phyloP scores from a whole-genome alignment of 2,113 vertebrate genomes.

The Dasyprocta punctata region DNA sequence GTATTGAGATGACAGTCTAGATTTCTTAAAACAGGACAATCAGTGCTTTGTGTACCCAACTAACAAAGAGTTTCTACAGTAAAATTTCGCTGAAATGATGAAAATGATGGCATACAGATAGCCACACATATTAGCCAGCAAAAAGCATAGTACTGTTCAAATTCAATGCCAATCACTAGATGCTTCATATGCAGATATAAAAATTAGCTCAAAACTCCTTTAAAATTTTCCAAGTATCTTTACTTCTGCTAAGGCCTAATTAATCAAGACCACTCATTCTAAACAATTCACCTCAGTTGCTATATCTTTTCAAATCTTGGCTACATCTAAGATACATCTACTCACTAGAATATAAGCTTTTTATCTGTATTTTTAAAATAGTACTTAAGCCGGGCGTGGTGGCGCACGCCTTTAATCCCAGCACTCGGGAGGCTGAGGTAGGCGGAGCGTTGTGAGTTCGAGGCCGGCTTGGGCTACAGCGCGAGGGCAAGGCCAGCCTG shows the following conservation, averaged over 20 bases:
- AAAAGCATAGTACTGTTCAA: background rate
- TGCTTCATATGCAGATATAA: background rate
- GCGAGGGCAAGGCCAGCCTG: no score
- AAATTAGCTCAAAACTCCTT: background rate
- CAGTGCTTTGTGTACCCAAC: background rate
- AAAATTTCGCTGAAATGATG: slow-evolving; percentile 47
- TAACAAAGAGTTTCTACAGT: background rate
- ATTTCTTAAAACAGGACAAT: background rate
- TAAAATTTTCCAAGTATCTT: background rate
- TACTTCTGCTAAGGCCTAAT: background rate
- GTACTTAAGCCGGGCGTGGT: no score
- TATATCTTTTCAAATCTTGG: background rate
- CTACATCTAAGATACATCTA: background rate
- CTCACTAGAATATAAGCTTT: background rate
- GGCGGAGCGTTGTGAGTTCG: no score
- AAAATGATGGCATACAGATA: background rate
- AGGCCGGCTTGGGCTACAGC: no score
- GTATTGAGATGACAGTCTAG: background rate
- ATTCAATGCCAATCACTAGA: background rate
- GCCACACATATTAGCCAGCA: background rate
- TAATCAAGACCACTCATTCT: background rate
- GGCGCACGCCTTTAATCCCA: no score
- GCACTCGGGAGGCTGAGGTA: no score
- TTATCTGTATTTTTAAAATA: background rate
- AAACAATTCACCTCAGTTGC: background rate